Evolutionary conservation across 2,888 invertebrate species (phyloP).

Genomic region (Nephrotoma guestfalica): DNA sequence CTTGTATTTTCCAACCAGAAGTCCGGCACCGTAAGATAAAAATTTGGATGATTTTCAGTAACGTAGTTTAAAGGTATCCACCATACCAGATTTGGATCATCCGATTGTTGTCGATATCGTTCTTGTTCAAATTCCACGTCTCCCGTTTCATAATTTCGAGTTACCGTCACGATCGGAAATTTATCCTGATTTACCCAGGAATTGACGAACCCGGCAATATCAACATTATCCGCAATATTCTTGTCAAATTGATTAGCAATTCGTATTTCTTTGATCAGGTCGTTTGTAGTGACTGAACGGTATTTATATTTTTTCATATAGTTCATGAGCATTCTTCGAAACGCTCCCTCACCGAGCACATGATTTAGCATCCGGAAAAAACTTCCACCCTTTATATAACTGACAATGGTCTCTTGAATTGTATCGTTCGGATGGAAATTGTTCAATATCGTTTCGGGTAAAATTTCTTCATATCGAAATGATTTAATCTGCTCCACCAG

Average conservation of each 20-base stretch:
- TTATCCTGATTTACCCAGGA: not conserved
- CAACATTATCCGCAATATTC: not conserved
- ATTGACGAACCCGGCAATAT: not conserved
- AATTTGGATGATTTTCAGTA: not conserved
- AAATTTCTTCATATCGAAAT: not conserved
- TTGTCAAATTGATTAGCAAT: not conserved
- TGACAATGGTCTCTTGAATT: not conserved
- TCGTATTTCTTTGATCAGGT: not conserved
- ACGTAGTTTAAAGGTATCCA: not conserved
- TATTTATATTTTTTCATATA: not conserved
- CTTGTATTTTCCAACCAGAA: not conserved
- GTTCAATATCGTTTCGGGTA: not conserved
- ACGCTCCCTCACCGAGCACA: constrained; percentile 35
- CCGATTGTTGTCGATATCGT: not conserved
- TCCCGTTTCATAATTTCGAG: not conserved
- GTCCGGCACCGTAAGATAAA: not conserved
- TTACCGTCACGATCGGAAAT: not conserved
- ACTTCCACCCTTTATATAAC: not conserved
- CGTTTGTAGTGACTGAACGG: not conserved
- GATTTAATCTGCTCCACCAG: not conserved
- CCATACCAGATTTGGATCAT: not conserved
- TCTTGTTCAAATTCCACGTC: not conserved
- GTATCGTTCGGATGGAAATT: not conserved
- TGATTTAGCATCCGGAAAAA: constrained; percentile 43
- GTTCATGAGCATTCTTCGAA: constrained; percentile 37